Percentiles rank a stretch among this genome's conserved stretches.
Conservation (phyloP, 2,797 vertebrate genomes). For the Gorsachius magnificus region DNA sequence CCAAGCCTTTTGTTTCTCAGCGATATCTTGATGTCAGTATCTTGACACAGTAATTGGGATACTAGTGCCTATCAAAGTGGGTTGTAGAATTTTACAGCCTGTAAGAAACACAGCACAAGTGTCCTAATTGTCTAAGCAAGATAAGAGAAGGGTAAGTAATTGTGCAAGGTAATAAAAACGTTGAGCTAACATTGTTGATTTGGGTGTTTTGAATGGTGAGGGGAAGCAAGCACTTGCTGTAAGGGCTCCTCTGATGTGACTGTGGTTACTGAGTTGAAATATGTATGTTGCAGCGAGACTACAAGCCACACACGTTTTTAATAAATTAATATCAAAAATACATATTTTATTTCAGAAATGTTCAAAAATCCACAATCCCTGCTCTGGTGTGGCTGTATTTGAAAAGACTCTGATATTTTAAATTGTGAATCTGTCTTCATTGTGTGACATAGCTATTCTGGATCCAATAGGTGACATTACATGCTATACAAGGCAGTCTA, state of each 20-base stretch:
- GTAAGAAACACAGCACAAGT: conserved; percentile 25
- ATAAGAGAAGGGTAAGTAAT: conserved; percentile 45
- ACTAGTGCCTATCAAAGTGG: conserved; percentile 40
- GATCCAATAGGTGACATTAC: not conserved
- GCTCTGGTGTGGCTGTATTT: not conserved
- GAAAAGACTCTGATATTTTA: not conserved
- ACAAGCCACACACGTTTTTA: not conserved
- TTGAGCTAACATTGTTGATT: not conserved
- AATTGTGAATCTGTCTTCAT: not conserved
- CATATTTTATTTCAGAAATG: not conserved
- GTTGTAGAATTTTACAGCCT: conserved; percentile 54
- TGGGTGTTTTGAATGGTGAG: not conserved
- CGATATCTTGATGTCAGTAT: conserved; percentile 46
- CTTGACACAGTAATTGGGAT: conserved; percentile 60
- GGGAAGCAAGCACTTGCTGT: not conserved
- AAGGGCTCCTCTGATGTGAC: not conserved
- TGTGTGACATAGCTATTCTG: not conserved
- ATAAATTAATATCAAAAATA: not conserved
- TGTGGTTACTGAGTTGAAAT: not conserved
- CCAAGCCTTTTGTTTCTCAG: conserved; percentile 27
- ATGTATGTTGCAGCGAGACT: not conserved
- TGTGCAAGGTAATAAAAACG: conserved; percentile 28
- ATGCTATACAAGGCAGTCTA: not conserved
- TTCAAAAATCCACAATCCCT: not conserved
- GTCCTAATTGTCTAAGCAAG: conserved; percentile 8